Evolutionary conservation across 2,888 invertebrate species (phyloP), one percentile per base, ranked within the genome.

Genomic region (Dexiosoma caninum): DNA sequence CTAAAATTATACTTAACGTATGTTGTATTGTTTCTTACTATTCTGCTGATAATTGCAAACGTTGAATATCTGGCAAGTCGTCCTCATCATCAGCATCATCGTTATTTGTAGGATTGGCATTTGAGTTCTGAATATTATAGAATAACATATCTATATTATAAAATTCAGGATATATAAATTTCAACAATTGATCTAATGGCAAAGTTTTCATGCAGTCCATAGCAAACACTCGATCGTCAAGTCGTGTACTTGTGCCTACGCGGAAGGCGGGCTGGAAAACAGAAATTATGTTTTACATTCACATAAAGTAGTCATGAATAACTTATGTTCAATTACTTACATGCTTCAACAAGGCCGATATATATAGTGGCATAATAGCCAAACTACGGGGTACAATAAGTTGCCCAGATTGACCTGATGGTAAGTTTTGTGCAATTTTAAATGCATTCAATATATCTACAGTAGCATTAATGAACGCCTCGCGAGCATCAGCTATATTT

Each of bases 401-500:
- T 59, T 94, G 93, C 3, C 92, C 91, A 44, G 90, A 89, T 74
- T 91, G 89, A 42, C 92, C 92, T 42, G 91, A 91, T 44, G 93
- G 93, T 87, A 93, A 89, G 91, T 94, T 94, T 88, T 93, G 92
- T 51, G 92, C 91, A 75, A 93, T 86, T 87, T 94, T 94, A 87
- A 94, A 96, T 72, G 96, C 93, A 81, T 94, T 93, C 60, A 97
- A 90, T 82, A 96, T 95, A 92, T 99, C 99, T 76, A 97, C 94
- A 0, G 95, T 97, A 23, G 97, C 98, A 91, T 98, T 99, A 84
- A 98, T 95, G 71, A 99, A 93, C 10, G 99, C 99, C 89, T 99
- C 99, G 46, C 98, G 92, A 0, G 99, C 98, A 90, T 99, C 99
- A 7, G 95, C 92, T 87, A 99, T 91, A 59, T 95, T 97, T 27